phyloP scores from a whole-genome alignment of 2,888 invertebrate genomes.

The Hybos culiciformis region DNA sequence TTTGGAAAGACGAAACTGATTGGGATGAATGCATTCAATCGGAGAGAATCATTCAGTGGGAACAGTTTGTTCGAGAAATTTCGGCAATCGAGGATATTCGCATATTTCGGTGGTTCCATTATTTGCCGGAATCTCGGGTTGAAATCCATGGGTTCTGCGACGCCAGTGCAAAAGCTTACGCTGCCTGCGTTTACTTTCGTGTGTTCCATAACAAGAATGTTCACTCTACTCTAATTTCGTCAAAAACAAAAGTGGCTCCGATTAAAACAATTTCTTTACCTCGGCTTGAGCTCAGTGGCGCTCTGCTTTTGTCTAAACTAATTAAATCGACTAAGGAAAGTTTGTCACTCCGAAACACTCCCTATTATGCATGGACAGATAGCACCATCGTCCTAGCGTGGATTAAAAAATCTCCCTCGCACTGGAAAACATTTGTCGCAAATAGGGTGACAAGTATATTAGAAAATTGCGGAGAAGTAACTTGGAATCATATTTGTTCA shows the following conservation, averaged over 20 bases:
- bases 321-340: neutral
- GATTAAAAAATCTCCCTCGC: conserved; percentile 13
- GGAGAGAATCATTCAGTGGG: neutral
- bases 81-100: neutral
- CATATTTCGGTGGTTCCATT: neutral
- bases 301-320: conserved; percentile 7
- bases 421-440: conserved; percentile 18
- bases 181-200: neutral
- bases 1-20: neutral
- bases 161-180: neutral
- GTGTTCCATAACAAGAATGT: no score
- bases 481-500: conserved; percentile 15
- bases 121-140: neutral
- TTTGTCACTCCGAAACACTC: neutral
- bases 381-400: conserved; percentile 16
- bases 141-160: neutral
- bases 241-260: neutral
- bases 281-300: conserved; percentile 9
- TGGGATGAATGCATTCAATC: neutral
- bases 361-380: conserved; percentile 13
- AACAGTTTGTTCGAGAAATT: neutral
- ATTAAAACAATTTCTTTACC: neutral
- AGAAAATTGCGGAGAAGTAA: conserved; percentile 1
- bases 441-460: conserved; percentile 16
- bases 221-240: neutral